Conservation (phyloP, 2,888 invertebrate species). For the Prosapia bicincta region DNA sequence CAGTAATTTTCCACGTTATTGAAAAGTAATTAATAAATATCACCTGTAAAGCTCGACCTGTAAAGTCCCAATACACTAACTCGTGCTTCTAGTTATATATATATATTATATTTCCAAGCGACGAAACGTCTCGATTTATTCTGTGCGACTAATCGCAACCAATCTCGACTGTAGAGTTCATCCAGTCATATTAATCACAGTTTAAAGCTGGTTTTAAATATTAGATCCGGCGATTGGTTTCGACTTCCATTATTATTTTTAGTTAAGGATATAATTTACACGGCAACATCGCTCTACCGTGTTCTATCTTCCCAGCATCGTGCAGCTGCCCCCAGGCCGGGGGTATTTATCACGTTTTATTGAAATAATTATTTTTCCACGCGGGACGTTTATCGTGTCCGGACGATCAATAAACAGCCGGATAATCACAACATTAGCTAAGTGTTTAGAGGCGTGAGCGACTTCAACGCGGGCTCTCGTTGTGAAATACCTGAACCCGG, state of each 20-base stretch:
- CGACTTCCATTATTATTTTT: conserved; percentile 2
- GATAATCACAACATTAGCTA: background rate
- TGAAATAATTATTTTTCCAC: conserved; percentile 2
- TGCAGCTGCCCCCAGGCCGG: background rate
- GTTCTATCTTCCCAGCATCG: background rate
- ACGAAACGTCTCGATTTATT: background rate
- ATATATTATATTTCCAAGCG: too few species aligned
- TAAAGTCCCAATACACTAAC: too few species aligned
- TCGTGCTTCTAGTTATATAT: too few species aligned
- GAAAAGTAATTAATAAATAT: too few species aligned
- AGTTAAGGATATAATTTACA: conserved; percentile 2
- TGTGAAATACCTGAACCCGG: background rate
- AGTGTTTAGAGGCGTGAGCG: background rate
- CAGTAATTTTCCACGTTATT: too few species aligned
- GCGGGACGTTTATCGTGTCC: conserved; percentile 2
- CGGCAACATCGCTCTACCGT: background rate
- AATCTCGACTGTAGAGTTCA: background rate
- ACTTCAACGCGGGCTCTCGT: background rate
- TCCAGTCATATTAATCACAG: background rate
- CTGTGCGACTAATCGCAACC: background rate
- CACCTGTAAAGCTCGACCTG: too few species aligned
- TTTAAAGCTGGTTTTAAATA: background rate
- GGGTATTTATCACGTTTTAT: conserved; percentile 2
- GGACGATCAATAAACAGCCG: background rate
- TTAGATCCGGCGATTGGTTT: background rate